These are phyloP conservation scores for Prunella strophiata DNA, from an alignment of 2,797 vertebrate species.

Conservation along the genomic window DNA sequence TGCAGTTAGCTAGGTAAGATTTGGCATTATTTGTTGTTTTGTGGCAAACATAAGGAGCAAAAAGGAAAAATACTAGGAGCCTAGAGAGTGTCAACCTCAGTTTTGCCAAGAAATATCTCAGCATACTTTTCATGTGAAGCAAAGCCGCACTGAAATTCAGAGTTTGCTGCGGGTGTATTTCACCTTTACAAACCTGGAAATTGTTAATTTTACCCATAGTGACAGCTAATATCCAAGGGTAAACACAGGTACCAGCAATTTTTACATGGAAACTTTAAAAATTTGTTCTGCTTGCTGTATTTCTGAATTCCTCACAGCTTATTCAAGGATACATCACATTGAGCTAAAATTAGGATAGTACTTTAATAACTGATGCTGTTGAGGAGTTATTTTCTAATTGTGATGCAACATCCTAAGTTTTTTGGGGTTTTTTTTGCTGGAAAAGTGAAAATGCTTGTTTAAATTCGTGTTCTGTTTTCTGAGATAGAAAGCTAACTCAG, in stretches of 20 bases:
- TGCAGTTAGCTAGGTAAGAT: neutral
- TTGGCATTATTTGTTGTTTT: neutral
- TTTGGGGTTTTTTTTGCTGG: neutral
- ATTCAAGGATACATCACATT: neutral
- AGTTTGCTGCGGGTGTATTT: neutral
- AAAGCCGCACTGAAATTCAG: neutral
- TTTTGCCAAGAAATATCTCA: neutral
- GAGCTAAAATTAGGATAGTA: neutral
- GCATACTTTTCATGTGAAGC: neutral
- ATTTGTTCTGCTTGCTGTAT: neutral
- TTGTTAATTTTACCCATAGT: neutral
- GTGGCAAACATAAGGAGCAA: neutral
- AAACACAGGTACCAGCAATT: neutral
- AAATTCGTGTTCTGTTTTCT: conserved; percentile 24
- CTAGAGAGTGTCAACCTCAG: neutral
- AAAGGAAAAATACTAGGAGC: neutral
- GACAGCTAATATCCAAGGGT: neutral
- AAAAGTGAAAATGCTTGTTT: conserved; percentile 35
- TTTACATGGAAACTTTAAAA: neutral
- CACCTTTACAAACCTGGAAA: neutral
- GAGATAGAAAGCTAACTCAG: conserved; percentile 26
- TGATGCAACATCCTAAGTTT: neutral
- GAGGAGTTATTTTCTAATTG: conserved; percentile 7
- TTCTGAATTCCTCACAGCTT: neutral
- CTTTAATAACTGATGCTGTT: neutral